Evolutionary conservation across 2,113 vertebrate species (phyloP).

Genomic region (Poecile atricapillus): DNA sequence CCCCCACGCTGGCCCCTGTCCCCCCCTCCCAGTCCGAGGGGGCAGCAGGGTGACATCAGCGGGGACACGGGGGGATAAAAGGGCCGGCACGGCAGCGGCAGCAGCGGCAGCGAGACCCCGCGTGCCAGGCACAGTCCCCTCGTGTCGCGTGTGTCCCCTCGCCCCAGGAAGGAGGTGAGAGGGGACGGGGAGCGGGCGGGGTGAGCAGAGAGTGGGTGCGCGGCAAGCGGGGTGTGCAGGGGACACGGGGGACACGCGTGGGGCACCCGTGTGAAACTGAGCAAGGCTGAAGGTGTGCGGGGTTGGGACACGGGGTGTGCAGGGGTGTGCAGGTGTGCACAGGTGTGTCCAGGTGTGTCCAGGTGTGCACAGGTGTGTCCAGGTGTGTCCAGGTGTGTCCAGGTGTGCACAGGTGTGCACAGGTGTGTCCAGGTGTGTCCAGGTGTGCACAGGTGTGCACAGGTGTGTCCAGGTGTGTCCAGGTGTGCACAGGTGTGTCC

Average conservation of each 20-base stretch:
- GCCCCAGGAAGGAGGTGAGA: background rate
- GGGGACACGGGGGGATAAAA: background rate
- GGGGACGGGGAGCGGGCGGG: too few species aligned
- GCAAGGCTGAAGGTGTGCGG: background rate
- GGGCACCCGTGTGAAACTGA: fast-evolving
- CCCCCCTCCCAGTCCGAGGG: background rate
- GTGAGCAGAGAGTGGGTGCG: background rate
- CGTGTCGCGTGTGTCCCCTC: background rate
- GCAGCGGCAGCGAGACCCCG: background rate
- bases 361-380: background rate
- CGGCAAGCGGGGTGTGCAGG: fast-evolving
- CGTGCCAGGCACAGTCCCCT: background rate
- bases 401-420: background rate
- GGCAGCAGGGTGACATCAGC: background rate
- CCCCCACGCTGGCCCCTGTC: background rate
- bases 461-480: too few species aligned
- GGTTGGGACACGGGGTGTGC: background rate
- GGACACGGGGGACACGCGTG: background rate
- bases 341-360: background rate
- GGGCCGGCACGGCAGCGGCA: background rate
- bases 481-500: background rate
- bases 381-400: background rate
- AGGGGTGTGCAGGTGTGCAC: background rate
- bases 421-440: background rate
- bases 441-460: too few species aligned